Evolutionary conservation across 2,113 vertebrate genomes (phyloP).

Genomic region (Eulemur macaco): DNA sequence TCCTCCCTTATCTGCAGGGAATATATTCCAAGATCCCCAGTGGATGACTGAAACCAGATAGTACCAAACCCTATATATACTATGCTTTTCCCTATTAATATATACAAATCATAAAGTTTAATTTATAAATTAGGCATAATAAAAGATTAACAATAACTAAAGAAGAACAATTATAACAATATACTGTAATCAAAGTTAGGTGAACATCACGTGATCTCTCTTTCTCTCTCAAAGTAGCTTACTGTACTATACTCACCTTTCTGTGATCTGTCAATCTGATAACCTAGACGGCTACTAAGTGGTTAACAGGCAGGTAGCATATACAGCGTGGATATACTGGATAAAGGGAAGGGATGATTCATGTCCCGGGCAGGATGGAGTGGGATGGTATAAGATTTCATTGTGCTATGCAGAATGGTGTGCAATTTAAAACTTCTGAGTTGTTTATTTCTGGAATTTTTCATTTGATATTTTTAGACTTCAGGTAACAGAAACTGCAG

Average conservation of each 20-base stretch:
- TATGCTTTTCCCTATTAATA: not conserved
- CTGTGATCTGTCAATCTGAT: not conserved
- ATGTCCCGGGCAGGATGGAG: not conserved
- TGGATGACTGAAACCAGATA: not conserved
- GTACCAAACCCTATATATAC: not conserved
- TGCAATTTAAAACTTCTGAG: not conserved
- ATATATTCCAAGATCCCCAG: not conserved
- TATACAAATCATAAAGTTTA: not conserved
- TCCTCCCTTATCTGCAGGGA: not conserved
- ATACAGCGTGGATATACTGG: not conserved
- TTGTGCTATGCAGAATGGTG: not conserved
- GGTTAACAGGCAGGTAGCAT: not conserved
- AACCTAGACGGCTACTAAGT: not conserved
- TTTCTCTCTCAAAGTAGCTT: not conserved
- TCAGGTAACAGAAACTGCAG: not conserved
- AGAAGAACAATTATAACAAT: not conserved
- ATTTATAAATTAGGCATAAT: not conserved
- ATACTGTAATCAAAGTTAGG: not conserved
- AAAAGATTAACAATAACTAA: not conserved
- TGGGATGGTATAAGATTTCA: not conserved
- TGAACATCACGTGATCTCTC: not conserved
- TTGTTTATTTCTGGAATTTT: not conserved
- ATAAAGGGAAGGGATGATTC: not conserved
- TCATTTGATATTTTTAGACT: not conserved
- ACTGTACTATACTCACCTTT: not conserved